These are phyloP conservation scores for Matsumurasca onukii DNA, from an alignment of 1,140 invertebrate species.

Conservation along the genomic window DNA sequence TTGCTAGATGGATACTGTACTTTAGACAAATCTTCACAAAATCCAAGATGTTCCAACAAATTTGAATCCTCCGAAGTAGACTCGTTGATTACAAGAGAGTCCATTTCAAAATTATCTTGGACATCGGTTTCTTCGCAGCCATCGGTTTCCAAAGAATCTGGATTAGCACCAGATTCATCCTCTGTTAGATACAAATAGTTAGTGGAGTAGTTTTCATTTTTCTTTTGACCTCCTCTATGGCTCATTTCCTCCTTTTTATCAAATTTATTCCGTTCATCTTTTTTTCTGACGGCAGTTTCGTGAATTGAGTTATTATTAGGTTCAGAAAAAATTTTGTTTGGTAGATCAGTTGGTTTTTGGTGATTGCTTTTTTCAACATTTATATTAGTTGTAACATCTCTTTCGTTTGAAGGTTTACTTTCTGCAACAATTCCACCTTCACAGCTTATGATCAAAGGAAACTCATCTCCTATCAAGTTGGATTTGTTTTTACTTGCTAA, in stretches of 20 bases:
- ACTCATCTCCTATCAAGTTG: neutral
- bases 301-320: too few species aligned
- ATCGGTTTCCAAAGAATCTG: slow-evolving; percentile 9
- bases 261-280: too few species aligned
- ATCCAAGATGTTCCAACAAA: slow-evolving; percentile 29
- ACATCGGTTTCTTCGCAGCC: neutral
- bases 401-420: too few species aligned
- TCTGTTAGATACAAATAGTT: slow-evolving; percentile 22
- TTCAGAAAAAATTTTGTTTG: too few species aligned
- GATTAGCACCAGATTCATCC: slow-evolving; percentile 14
- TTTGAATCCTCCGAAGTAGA: slow-evolving; percentile 23
- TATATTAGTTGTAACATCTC: too few species aligned
- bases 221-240: too few species aligned
- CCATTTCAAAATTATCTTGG: slow-evolving; percentile 26
- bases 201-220: slow-evolving; percentile 2
- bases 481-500: neutral
- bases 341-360: too few species aligned
- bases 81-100: slow-evolving; percentile 21
- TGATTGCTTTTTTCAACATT: too few species aligned
- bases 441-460: slow-evolving; percentile 21
- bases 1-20: neutral
- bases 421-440: slow-evolving; percentile 7
- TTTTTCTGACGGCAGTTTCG: too few species aligned
- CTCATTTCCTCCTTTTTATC: too few species aligned
- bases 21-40: slow-evolving; percentile 15